Conservation (phyloP, 2,113 vertebrate genomes). For the Smithornis capensis region DNA sequence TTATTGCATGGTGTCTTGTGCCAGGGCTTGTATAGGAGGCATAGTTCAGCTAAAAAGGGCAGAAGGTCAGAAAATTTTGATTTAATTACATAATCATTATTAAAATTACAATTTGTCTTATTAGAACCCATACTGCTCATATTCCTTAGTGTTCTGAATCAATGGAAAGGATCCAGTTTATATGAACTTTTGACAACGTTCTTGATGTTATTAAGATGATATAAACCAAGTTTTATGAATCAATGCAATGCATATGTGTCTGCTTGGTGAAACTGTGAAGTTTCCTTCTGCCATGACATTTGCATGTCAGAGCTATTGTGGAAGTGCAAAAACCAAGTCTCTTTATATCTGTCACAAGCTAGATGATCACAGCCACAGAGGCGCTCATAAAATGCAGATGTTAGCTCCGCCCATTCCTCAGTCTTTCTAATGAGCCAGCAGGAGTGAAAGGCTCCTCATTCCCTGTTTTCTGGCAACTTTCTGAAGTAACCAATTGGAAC, state of each 20-base stretch:
- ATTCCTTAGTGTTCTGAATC: background rate
- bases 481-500: slow-evolving; percentile 10
- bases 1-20: background rate
- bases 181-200: background rate
- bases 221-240: background rate
- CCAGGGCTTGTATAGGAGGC: background rate
- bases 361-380: background rate
- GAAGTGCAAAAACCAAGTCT: background rate
- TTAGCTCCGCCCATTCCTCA: background rate
- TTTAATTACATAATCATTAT: background rate
- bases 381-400: slow-evolving; percentile 1
- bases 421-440: slow-evolving; percentile 13
- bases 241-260: background rate
- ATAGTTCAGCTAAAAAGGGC: background rate
- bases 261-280: background rate
- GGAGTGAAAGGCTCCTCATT: slow-evolving; percentile 3
- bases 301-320: background rate
- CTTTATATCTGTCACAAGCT: background rate
- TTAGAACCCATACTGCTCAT: background rate
- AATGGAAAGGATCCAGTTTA: background rate
- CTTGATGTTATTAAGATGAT: background rate
- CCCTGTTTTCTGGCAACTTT: background rate
- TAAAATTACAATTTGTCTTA: background rate
- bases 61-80: background rate
- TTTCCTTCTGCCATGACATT: background rate